Base-by-base conservation (phyloP, 2,113 vertebrate species). In the Entomyzon cyanotis region DNA sequence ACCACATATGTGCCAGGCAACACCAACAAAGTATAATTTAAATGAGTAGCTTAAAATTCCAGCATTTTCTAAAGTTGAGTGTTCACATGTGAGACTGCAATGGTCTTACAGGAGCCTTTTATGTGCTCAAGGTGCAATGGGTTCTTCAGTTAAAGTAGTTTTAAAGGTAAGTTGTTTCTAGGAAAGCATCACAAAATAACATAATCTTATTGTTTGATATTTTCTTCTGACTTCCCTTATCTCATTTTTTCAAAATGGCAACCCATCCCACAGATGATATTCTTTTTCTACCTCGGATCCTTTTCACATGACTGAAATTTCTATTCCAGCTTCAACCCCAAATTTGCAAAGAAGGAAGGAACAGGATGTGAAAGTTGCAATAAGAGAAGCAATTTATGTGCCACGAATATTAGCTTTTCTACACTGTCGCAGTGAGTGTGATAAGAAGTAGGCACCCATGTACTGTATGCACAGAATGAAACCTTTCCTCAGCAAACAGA, bases 401-500 rank as follows among this genome's bases (percentile, higher is more conserved):
- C 70, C 68, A 89, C 0, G 77, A 94, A 76, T 87, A 69, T 90
- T 81, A 89, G 79, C 50, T 83, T 78, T 93, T 44, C 81, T 89
- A 85, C 79, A 59, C 41, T 67, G 52, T 83, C 5, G 2, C 55
- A 60, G 24, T 11, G 37, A 91, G 46, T 41, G 46, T 62, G 30
- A 83, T 74, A 87, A 95, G 93, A 59, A 90, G 87, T 53, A 94
- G 83, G 80, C 73, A 95, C 42, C 95, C 89, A 25, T 77, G 50
- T 82, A 76, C 90, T 84, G 92, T 95, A 74, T 89, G 89, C 82
- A 93, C 62, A 62, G 76, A 87, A 79, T 59, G 70, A 93, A 94
- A 89, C 88, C 92, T 94, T 84, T 75, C 71, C 44, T 86, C 33
- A 74, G 87, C 94, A 95, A 95, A 95, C 94, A 95, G 94, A 97